These are phyloP conservation scores for Drosophila limbata DNA, from an alignment of 2,888 invertebrate genomes.

Conservation along the genomic window DNA sequence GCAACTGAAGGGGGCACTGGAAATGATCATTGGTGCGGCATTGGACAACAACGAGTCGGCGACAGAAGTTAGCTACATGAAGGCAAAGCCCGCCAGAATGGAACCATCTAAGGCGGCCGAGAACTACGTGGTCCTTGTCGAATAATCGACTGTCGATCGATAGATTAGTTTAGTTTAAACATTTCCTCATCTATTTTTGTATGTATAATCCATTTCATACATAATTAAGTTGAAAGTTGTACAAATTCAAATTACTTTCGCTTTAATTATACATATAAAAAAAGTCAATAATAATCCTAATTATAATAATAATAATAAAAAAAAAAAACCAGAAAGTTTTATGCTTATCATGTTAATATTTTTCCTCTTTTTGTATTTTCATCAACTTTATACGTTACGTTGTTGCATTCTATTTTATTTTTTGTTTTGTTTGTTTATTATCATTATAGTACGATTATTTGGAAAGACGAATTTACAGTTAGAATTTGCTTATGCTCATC, in stretches of 20 bases:
- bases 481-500: constrained; percentile 59
- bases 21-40: constrained; percentile 88
- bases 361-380: constrained; percentile 32
- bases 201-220: background rate
- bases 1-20: constrained; percentile 90
- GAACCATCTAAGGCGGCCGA: constrained; percentile 81
- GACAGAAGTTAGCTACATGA: constrained; percentile 25
- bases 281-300: constrained; percentile 17
- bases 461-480: constrained; percentile 77
- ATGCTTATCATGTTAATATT: constrained; percentile 40
- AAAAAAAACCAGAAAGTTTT: constrained; percentile 29
- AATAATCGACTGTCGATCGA: constrained; percentile 42
- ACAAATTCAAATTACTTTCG: constrained; percentile 45
- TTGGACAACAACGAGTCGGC: constrained; percentile 85
- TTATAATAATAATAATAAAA: constrained; percentile 5
- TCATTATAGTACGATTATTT: constrained; percentile 63
- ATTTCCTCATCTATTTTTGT: background rate
- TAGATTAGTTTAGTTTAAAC: constrained; percentile 2
- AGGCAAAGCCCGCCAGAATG: constrained; percentile 52
- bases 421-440: constrained; percentile 30
- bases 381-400: constrained; percentile 29
- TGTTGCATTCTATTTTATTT: constrained; percentile 50
- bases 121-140: constrained; percentile 67
- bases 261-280: constrained; percentile 42
- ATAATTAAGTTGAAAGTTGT: constrained; percentile 41